Evolutionary conservation across 2,113 vertebrate genomes (phyloP).

Genomic region (Lates calcarifer): DNA sequence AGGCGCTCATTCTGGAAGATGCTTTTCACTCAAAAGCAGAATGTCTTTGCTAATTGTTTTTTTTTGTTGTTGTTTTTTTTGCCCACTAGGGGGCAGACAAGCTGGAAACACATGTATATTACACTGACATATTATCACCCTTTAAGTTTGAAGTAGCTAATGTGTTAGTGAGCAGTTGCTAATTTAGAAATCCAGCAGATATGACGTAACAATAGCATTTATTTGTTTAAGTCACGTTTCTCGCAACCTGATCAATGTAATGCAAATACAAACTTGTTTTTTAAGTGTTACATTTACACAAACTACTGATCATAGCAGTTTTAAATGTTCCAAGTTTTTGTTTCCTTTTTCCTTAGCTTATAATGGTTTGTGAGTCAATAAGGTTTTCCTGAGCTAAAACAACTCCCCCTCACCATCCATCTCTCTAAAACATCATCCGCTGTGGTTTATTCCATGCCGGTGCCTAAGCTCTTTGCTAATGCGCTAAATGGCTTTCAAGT

Average conservation of each 20-base stretch:
- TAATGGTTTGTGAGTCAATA: background rate
- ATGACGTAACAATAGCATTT: no score
- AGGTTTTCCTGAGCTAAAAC: constrained; percentile 4
- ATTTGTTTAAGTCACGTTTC: no score
- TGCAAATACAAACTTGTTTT: no score
- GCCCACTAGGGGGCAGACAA: background rate
- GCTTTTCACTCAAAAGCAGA: background rate
- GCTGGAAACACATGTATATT: background rate
- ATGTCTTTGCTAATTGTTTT: background rate
- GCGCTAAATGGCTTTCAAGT: constrained; percentile 31
- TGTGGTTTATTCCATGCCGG: background rate
- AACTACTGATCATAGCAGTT: no score
- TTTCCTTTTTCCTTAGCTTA: no score
- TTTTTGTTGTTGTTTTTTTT: no score
- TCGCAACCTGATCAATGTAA: no score
- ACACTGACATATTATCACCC: background rate
- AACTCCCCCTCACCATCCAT: background rate
- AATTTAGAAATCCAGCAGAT: background rate
- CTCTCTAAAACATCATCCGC: background rate
- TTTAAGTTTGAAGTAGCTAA: background rate
- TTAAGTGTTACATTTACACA: no score
- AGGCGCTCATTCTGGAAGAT: background rate
- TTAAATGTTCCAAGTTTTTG: no score
- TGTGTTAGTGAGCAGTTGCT: background rate
- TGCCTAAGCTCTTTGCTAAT: constrained; percentile 20